A percentile compares a stretch with the other conserved stretches of the same genome.
These are phyloP conservation scores for Myotis pilosus DNA, from an alignment of 2,797 vertebrate species.

Conservation along the genomic window DNA sequence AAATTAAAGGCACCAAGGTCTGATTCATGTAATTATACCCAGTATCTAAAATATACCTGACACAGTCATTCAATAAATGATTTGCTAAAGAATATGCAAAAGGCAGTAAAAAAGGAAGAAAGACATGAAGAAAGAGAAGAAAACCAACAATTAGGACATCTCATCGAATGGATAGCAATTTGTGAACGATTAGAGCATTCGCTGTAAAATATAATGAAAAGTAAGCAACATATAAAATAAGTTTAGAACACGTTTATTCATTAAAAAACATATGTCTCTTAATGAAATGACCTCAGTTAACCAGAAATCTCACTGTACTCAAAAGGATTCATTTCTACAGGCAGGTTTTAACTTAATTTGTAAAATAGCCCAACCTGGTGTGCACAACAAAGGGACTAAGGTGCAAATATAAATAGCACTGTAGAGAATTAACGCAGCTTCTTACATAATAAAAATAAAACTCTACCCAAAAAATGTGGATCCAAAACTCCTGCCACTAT, in stretches of 20 bases:
- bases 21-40: conserved; percentile 26
- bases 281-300: conserved; percentile 3
- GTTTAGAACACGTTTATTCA: not conserved
- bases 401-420: not conserved
- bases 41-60: not conserved
- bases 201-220: not conserved
- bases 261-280: conserved; percentile 8
- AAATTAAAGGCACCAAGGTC: not conserved
- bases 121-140: not conserved
- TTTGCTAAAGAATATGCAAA: conserved; percentile 25
- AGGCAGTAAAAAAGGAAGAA: not conserved
- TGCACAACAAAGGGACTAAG: conserved; percentile 20
- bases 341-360: conserved; percentile 21
- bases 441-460: conserved; percentile 45
- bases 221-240: not conserved
- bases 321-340: conserved; percentile 29
- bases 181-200: not conserved
- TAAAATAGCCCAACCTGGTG: not conserved
- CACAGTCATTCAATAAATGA: conserved; percentile 27
- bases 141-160: not conserved
- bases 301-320: conserved; percentile 35
- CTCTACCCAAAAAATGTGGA: conserved; percentile 42
- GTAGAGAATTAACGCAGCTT: not conserved
- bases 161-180: not conserved
- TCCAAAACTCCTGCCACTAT: not conserved